phyloP scores from a whole-genome alignment of 2,113 vertebrate species.

The Phrynocephalus versicolor region DNA sequence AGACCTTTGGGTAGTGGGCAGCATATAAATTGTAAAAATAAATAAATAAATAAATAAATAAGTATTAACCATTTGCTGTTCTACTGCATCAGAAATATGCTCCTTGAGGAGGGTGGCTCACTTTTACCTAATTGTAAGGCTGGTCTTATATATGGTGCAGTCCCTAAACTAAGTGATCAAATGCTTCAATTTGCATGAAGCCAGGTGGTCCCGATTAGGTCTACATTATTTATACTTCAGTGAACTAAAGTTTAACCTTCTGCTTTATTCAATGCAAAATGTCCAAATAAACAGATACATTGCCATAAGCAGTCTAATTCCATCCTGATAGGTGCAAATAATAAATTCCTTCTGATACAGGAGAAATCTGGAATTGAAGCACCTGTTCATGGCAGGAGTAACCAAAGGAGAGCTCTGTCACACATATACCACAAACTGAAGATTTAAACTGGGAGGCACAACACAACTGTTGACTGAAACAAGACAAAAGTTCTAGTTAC shows the following conservation, averaged over 20 bases:
- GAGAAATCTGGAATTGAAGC: conserved; percentile 44
- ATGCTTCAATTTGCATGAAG: background rate
- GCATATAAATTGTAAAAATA: too few species aligned
- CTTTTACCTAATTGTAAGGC: background rate
- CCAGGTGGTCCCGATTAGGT: background rate
- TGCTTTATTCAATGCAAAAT: background rate
- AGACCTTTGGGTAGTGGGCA: too few species aligned
- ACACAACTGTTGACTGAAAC: conserved; percentile 48
- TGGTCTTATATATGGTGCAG: background rate
- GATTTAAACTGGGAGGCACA: conserved; percentile 38
- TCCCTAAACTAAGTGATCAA: background rate
- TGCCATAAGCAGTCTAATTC: background rate
- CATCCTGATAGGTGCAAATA: background rate
- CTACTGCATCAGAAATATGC: background rate
- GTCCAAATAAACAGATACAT: background rate
- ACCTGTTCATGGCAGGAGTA: conserved; percentile 39
- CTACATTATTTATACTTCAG: background rate
- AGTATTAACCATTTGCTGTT: too few species aligned
- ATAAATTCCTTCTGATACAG: background rate
- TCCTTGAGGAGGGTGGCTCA: background rate
- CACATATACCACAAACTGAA: conserved; percentile 11
- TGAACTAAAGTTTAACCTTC: background rate
- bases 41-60: too few species aligned
- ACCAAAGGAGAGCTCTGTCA: background rate
- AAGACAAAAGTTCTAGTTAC: conserved; percentile 60